Conservation (phyloP, 2,888 invertebrate genomes). For the Apamea monoglypha region DNA sequence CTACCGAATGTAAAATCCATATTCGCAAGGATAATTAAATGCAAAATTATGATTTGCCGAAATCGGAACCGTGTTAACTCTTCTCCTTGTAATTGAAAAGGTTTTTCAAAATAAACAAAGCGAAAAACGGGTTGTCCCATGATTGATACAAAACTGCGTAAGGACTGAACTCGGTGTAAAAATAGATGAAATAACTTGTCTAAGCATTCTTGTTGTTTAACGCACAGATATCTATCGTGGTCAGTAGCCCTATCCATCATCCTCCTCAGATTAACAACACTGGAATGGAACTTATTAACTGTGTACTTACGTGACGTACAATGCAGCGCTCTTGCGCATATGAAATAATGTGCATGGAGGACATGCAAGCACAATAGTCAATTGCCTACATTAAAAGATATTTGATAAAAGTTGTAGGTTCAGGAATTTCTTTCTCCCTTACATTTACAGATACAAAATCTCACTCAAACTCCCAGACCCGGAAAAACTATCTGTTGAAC, state of each 20-base stretch:
- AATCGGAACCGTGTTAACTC: slow-evolving; percentile 16
- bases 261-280: slow-evolving; percentile 14
- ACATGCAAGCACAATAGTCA: neutral
- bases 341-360: neutral
- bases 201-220: slow-evolving; percentile 29
- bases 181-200: slow-evolving; percentile 40
- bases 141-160: slow-evolving; percentile 36
- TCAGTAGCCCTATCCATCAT: slow-evolving; percentile 50
- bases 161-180: slow-evolving; percentile 33
- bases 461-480: too few relatives aligned
- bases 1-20: slow-evolving; percentile 68
- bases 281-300: slow-evolving; percentile 36
- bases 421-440: too few relatives aligned
- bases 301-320: slow-evolving; percentile 19
- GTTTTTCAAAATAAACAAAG: slow-evolving; percentile 2
- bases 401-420: neutral
- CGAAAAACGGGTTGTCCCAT: slow-evolving; percentile 23
- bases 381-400: neutral
- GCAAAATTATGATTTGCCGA: slow-evolving; percentile 47
- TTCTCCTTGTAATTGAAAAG: slow-evolving; percentile 13
- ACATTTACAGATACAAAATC: too few relatives aligned
- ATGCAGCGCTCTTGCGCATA: neutral
- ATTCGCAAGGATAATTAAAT: slow-evolving; percentile 60
- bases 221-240: slow-evolving; percentile 43
- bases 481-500: neutral